These are phyloP conservation scores for Tachuris rubrigastra DNA, from an alignment of 2,113 vertebrate genomes.

Conservation along the genomic window DNA sequence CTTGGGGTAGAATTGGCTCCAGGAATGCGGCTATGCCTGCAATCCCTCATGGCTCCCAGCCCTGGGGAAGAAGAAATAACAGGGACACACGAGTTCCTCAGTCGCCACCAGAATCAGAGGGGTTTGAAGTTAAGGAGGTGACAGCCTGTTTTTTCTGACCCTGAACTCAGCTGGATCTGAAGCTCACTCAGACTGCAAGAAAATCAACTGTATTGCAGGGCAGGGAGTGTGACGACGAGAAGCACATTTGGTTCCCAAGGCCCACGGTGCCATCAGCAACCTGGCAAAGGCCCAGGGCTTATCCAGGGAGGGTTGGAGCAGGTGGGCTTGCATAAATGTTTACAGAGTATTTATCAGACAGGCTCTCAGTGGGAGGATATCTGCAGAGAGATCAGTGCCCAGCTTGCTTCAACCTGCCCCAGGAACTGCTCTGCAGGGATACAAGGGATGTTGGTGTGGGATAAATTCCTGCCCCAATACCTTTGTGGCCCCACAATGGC, in stretches of 20 bases:
- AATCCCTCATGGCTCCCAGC: accelerated
- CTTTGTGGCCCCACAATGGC: background rate
- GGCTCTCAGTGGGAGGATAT: background rate
- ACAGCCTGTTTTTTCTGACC: background rate
- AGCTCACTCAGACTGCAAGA: background rate
- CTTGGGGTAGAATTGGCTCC: background rate
- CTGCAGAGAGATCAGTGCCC: background rate
- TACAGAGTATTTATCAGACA: background rate
- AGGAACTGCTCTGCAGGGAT: background rate
- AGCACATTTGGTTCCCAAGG: background rate
- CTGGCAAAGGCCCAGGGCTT: background rate
- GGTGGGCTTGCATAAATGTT: background rate
- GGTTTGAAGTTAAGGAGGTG: background rate
- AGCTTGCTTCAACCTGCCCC: background rate
- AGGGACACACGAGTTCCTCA: accelerated
- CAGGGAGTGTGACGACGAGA: background rate
- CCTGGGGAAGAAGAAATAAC: background rate
- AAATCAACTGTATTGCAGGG: background rate
- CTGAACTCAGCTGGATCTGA: background rate
- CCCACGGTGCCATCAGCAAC: background rate
- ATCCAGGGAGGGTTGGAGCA: background rate
- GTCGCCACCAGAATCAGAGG: background rate
- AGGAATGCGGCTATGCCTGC: background rate
- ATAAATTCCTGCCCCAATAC: background rate
- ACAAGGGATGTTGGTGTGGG: background rate